Evolutionary conservation across 2,888 invertebrate species (phyloP), one percentile per base, ranked within the genome.

Genomic region (Hylaea fasciaria): DNA sequence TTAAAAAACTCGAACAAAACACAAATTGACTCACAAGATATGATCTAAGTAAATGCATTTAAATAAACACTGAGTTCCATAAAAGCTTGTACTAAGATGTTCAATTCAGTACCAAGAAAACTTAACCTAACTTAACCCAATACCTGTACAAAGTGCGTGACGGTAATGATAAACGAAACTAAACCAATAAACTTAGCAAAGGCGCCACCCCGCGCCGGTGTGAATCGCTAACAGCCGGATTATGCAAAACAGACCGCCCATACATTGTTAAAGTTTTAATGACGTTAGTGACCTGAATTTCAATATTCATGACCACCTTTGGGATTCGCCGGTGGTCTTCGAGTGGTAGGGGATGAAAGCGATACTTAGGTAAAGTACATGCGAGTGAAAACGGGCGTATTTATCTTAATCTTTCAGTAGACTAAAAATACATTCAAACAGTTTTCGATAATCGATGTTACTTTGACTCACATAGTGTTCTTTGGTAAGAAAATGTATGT

Each of bases 221-320:
- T 58, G 72, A 72, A 74, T 73, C 67, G 58, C 69, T 73, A 76
- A 78, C 69, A 49, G 66, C 55, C 55, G 68, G 72, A 74, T 76
- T 78, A 79, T 78, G 79, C 65, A 77, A 73, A 80, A 65, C 49
- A 32, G 54, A 54, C 65, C 65, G 29, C 65, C 47, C 68, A 66
- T 76, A 72, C 62, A 77, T 78, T 74, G 77, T 74, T 73, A 64
- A 66, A 78, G 78, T 77, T 79, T 70, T 65, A 74, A 76, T 73
- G 64, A 68, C 59, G 46, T 63, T 51, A 71, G 71, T 65, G 66
- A 64, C 64, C 62, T 45, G 56, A 56, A 67, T 73, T 70, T 69
- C 68, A 72, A 68, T 74, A 69, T 62, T 68, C 69, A 62, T 59
- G 56, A 39, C 47, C 39, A 47, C 56, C 52, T 52, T 54, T 16